phyloP scores from a whole-genome alignment of 2,113 vertebrate genomes.

The Lophura nycthemera region DNA sequence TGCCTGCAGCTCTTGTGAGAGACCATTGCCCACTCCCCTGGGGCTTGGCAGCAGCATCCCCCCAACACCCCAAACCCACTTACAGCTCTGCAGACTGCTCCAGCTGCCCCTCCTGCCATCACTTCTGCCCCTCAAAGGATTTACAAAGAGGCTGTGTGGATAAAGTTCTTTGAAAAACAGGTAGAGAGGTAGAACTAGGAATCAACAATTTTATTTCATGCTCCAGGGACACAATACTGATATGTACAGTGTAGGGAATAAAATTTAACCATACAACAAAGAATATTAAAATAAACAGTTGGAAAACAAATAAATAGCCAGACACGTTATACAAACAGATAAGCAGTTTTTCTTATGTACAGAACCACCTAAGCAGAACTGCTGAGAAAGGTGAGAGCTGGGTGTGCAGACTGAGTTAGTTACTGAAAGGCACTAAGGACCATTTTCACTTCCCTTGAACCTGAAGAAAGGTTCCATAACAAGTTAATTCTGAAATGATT shows the following conservation, averaged over 20 bases:
- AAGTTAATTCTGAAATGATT: slow-evolving; percentile 20
- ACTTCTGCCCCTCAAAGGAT: accelerated
- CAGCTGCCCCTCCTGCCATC: accelerated
- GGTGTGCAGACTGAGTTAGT: slow-evolving; percentile 33
- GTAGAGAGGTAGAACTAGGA: neutral
- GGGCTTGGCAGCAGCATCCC: neutral
- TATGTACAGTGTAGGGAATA: slow-evolving; percentile 71
- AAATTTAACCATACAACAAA: slow-evolving; percentile 51
- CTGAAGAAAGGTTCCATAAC: slow-evolving; percentile 42
- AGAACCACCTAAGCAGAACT: slow-evolving; percentile 10
- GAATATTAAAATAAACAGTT: slow-evolving; percentile 36
- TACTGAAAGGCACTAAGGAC: slow-evolving; percentile 77
- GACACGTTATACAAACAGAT: slow-evolving; percentile 1
- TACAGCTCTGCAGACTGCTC: accelerated
- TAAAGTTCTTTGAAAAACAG: neutral
- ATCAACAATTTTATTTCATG: slow-evolving; percentile 78
- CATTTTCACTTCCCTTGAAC: slow-evolving; percentile 32
- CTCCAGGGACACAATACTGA: slow-evolving; percentile 63
- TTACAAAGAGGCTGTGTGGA: accelerated
- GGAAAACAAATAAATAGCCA: slow-evolving; percentile 55
- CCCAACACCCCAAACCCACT: accelerated
- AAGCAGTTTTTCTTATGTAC: slow-evolving; percentile 5
- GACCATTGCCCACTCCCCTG: accelerated
- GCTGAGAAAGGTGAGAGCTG: slow-evolving; percentile 31
- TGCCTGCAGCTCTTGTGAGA: neutral